A percentile compares a stretch with the other conserved stretches of the same genome.
These are phyloP conservation scores for Selenia dentaria DNA, from an alignment of 2,888 invertebrate species.

Conservation along the genomic window DNA sequence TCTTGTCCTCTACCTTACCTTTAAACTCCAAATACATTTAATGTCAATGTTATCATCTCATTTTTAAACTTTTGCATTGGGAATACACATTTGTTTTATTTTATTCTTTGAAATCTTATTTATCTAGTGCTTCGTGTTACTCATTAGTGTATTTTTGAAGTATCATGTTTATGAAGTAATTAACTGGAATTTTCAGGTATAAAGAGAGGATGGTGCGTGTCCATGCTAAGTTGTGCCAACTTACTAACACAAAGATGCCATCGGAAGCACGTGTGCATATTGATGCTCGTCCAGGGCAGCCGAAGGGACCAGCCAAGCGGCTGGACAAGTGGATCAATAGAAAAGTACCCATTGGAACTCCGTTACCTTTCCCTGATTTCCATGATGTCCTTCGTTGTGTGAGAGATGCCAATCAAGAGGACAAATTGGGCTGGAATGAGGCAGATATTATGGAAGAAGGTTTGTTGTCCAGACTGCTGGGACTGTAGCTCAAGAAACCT, in stretches of 20 bases:
- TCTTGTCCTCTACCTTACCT: too few species aligned
- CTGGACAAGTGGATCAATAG: slow-evolving; percentile 74
- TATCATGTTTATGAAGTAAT: neutral
- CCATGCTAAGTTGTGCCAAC: slow-evolving; percentile 86
- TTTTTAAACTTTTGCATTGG: neutral
- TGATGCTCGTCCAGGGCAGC: slow-evolving; percentile 62
- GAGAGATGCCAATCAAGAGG: slow-evolving; percentile 66
- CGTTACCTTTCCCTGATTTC: slow-evolving; percentile 81
- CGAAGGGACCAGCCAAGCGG: slow-evolving; percentile 65
- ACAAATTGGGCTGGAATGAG: slow-evolving; percentile 70
- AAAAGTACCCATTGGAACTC: slow-evolving; percentile 70
- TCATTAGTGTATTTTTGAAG: neutral
- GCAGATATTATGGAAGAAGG: slow-evolving; percentile 76
- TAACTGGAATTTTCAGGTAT: slow-evolving; percentile 54
- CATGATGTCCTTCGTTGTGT: slow-evolving; percentile 79
- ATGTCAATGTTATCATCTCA: neutral
- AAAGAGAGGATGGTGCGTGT: slow-evolving; percentile 75
- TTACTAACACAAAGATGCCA: slow-evolving; percentile 82
- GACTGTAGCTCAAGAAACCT: too few species aligned
- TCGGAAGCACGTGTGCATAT: slow-evolving; percentile 69
- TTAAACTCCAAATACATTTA: too few species aligned
- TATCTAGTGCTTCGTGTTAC: slow-evolving; percentile 38
- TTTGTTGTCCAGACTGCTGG: slow-evolving; percentile 30
- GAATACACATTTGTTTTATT: slow-evolving; percentile 12
- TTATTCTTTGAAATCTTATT: slow-evolving; percentile 33